A percentile compares a stretch with the other conserved stretches of the same genome.
These are phyloP conservation scores for Ophion costatus DNA, from an alignment of 2,888 invertebrate species.

Conservation along the genomic window DNA sequence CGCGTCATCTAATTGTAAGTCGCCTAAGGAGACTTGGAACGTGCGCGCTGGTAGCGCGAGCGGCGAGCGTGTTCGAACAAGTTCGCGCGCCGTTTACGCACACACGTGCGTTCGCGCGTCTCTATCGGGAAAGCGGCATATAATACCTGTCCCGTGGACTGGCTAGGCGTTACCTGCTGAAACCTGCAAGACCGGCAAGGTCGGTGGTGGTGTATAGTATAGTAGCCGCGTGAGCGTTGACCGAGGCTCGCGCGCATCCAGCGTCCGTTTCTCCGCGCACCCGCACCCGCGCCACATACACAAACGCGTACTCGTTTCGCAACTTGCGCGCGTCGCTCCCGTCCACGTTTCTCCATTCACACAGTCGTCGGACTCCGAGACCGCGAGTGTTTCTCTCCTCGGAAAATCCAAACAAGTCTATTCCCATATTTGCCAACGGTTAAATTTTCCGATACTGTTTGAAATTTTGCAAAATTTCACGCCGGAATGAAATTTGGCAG, in stretches of 20 bases:
- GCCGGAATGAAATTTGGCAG: too few species aligned
- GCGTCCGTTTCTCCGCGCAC: background rate
- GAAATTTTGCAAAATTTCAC: too few species aligned
- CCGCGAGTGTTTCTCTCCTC: background rate
- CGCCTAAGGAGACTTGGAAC: background rate
- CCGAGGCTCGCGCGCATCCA: constrained; percentile 52
- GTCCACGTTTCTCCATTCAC: background rate
- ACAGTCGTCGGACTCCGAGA: background rate
- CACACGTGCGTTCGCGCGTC: too few species aligned
- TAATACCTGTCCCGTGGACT: constrained; percentile 59
- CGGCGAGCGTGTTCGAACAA: background rate
- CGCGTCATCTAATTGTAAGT: background rate
- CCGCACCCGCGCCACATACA: background rate
- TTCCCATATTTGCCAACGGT: background rate
- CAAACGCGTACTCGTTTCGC: background rate
- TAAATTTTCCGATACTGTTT: too few species aligned
- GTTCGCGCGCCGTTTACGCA: background rate
- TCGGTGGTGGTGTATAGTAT: constrained; percentile 79
- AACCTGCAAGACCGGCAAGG: constrained; percentile 80
- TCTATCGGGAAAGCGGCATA: constrained; percentile 56
- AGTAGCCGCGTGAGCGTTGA: constrained; percentile 68
- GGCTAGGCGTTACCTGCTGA: constrained; percentile 71
- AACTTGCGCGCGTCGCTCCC: background rate
- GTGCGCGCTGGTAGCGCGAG: constrained; percentile 1
- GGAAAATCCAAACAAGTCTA: too few species aligned